Evolutionary conservation across 2,888 invertebrate genomes (phyloP).

Genomic region (Thymelicus sylvestris): DNA sequence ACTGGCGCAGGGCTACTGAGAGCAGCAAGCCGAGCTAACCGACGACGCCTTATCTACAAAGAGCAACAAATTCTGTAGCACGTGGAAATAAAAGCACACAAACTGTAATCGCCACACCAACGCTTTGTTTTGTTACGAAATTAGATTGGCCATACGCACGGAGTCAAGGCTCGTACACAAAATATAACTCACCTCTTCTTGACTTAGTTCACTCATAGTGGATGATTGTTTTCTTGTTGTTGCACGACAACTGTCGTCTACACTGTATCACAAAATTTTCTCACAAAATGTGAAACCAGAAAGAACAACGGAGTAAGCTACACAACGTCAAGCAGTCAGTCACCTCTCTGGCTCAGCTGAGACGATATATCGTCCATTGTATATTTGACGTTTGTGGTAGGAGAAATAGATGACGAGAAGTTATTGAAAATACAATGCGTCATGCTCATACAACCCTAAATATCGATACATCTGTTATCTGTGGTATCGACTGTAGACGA

Average conservation of each 20-base stretch:
- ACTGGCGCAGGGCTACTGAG: constrained; percentile 81
- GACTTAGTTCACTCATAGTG: constrained; percentile 93
- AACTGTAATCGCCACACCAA: constrained; percentile 68
- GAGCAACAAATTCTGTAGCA: constrained; percentile 58
- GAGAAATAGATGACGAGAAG: constrained; percentile 74
- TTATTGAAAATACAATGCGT: constrained; percentile 83
- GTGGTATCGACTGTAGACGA: constrained; percentile 11
- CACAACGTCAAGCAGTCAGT: constrained; percentile 81
- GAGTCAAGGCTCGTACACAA: constrained; percentile 73
- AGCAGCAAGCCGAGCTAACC: constrained; percentile 89
- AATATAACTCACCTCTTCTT: constrained; percentile 91
- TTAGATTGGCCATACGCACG: constrained; percentile 80
- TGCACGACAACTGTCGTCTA: constrained; percentile 50
- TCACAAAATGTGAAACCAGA: constrained; percentile 63
- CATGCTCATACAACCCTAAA: constrained; percentile 62
- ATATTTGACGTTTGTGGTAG: constrained; percentile 76
- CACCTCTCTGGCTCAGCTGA: constrained; percentile 78
- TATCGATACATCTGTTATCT: constrained; percentile 38
- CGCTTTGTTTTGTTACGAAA: constrained; percentile 85
- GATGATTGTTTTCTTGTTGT: constrained; percentile 53
- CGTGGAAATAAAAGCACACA: constrained; percentile 60
- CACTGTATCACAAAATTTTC: constrained; percentile 64
- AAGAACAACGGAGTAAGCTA: constrained; percentile 69
- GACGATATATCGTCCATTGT: constrained; percentile 47
- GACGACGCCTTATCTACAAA: constrained; percentile 89